Evolutionary conservation across 2,797 vertebrate species (phyloP), one percentile per base, ranked within the genome.

Genomic region (Naso thynnoides): DNA sequence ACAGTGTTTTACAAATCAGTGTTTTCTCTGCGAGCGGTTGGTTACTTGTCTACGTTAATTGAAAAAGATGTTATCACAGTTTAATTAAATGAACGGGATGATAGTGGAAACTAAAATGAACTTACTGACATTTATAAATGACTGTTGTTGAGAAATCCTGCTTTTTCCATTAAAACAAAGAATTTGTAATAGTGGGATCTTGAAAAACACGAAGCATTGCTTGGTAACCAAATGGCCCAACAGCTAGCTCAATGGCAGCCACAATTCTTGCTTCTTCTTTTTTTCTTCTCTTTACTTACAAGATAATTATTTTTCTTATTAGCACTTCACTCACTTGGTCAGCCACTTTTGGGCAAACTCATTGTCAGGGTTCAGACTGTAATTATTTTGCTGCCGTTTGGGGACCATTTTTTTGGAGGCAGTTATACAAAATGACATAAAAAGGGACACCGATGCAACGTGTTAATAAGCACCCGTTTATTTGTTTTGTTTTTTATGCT

Each of bases 61-160:
- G 76, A 88, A 91, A 88, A 82, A 87, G 79, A 83, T 72, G 29
- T 86, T 78, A 88, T 90, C 85, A 24, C 4, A 24, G 41, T 82
- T 84, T 84, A 90, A 90, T 90, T 90, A 84, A 88, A 84, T 79
- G 61, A 81, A 74, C 55, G 76, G 48, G 24, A 54, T 66, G 85
- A 87, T 84, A 77, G 85, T 11, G 26, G 54, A 48, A 82, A 70
- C 65, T 84, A 73, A 83, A 85, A 79, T 75, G 23, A 84, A 73
- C 83, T 75, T 65, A 53, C 45, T 80, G 69, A 69, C 77, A 76
- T 81, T 86, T 79, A 82, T 62, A 82, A 85, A 86, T 76, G 33
- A 52, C 64, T 78, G 38, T 54, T 83, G 56, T 70, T 24, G 57
- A 52, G 49, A 26, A 15, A 24, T 63, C 52, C 56, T 58, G 21